Evolutionary conservation across 1,140 invertebrate genomes (phyloP), one percentile per base, ranked within the genome.

Genomic region (Helicoverpa zea): DNA sequence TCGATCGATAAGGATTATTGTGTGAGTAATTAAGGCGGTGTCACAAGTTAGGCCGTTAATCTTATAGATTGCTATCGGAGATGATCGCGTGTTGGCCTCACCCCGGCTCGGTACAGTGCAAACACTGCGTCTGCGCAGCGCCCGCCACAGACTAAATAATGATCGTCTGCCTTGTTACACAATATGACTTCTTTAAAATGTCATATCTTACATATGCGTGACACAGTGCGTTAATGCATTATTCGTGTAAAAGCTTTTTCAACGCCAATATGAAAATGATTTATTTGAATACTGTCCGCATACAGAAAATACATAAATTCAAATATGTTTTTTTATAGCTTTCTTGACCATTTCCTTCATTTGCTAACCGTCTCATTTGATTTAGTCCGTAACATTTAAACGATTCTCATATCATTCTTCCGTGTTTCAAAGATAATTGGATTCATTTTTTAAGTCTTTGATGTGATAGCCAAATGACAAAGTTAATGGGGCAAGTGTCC

Each of bases 1-100:
- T 88, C 83, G 86, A 83, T 88, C 86, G 92, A 91, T 92, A 92
- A 91, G 84, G 80, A 87, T 91, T 89, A 84, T 84, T 84, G 86
- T 93, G 90, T 93, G 89, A 92, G 91, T 94, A 94, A 94, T 94
- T 92, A 91, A 91, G 89, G 88, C 87, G 82, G 83, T 91, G 89
- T 91, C 87, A 90, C 87, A 87, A 86, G 80, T 87, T 87, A 80
- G 81, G 88, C 88, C 89, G 90, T 92, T 92, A 89, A 92, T 94
- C 92, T 92, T 87, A 84, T 81, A 87, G 92, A 93, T 92, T 89
- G 88, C 87, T 92, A 93, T 93, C 91, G 79, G 78, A 87, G 84
- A 86, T 90, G 91, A 90, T 92, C 90, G 91, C 92, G 91, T 93
- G 91, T 88, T 85, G 84, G 84, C 66, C 54, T 84, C 85, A 84